Percentiles rank a stretch among this genome's conserved stretches.
phyloP scores from a whole-genome alignment of 1,140 invertebrate species.

The Leptopilina boulardi region DNA sequence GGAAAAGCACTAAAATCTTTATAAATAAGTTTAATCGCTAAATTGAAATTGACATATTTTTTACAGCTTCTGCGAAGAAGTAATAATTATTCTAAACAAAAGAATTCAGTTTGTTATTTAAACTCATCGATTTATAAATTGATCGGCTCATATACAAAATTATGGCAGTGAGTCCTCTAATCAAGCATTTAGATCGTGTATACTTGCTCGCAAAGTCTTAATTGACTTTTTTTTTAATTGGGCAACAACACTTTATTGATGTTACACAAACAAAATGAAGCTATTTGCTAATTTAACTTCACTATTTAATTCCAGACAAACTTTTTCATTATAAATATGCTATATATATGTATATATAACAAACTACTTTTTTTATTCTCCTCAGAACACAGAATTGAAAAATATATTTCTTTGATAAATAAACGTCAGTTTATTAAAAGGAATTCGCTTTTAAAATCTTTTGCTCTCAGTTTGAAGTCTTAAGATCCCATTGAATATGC shows the following conservation, averaged over 20 bases:
- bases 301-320: background rate
- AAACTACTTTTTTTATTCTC: background rate
- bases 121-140: background rate
- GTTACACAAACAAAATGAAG: background rate
- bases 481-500: slow-evolving; percentile 43
- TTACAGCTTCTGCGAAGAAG: slow-evolving; percentile 7
- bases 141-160: slow-evolving; percentile 6
- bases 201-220: slow-evolving; percentile 11
- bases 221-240: slow-evolving; percentile 10
- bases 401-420: background rate
- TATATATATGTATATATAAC: background rate
- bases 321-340: background rate
- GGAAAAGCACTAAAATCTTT: background rate
- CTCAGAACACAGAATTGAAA: slow-evolving; percentile 1
- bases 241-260: background rate
- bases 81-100: background rate
- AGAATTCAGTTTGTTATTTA: background rate
- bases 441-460: background rate
- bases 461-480: slow-evolving; percentile 9
- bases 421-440: background rate
- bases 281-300: background rate
- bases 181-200: background rate
- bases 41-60: background rate
- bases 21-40: slow-evolving; percentile 21
- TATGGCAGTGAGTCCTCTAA: slow-evolving; percentile 25